Evolutionary conservation across 2,797 vertebrate genomes (phyloP).

Genomic region (Tympanoctomys barrerae): DNA sequence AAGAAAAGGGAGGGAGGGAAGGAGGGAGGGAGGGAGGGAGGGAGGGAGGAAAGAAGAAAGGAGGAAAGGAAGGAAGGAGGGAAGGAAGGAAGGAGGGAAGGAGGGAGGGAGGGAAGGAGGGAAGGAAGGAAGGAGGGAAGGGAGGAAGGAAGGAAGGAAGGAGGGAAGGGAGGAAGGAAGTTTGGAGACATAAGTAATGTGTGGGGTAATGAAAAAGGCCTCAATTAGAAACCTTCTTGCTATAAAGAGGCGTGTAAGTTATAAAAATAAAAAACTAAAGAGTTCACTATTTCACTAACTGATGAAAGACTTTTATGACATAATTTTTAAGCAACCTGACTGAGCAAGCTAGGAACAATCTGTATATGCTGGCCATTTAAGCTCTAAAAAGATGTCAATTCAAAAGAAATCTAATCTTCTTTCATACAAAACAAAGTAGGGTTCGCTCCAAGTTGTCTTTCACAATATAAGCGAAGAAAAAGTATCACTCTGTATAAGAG

Average conservation of each 20-base stretch:
- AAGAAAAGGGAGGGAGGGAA: no score
- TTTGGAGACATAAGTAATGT: background rate
- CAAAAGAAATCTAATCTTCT: conserved; percentile 51
- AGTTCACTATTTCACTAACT: background rate
- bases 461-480: conserved; percentile 36
- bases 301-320: background rate
- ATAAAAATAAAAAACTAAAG: background rate
- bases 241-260: conserved; percentile 53
- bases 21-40: no score
- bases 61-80: no score
- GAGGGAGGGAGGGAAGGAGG: no score
- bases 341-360: background rate
- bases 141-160: no score
- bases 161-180: background rate
- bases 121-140: no score
- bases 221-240: conserved; percentile 66
- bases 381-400: conserved; percentile 26
- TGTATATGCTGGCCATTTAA: conserved; percentile 45
- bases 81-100: no score
- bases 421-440: conserved; percentile 9
- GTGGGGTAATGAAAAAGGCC: conserved; percentile 71
- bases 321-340: background rate
- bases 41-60: no score
- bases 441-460: conserved; percentile 30
- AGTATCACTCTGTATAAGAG: background rate